Percentiles rank a stretch among this genome's conserved stretches.
phyloP scores from a whole-genome alignment of 2,113 vertebrate species.

The Dicerorhinus sumatrensis region DNA sequence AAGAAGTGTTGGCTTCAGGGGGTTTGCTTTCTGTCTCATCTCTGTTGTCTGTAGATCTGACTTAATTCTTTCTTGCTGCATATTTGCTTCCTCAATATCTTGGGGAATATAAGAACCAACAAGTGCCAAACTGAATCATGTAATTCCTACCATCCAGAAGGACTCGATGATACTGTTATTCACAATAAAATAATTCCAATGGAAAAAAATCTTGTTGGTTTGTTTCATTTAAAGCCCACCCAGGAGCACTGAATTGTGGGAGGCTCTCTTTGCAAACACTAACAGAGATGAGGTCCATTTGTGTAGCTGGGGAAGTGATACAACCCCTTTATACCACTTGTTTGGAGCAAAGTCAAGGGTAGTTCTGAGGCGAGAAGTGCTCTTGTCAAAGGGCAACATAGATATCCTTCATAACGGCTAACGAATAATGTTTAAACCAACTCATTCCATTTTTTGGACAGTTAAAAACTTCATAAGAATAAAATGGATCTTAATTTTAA shows the following conservation, averaged over 20 bases:
- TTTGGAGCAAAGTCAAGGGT: background rate
- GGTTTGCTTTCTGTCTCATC: background rate
- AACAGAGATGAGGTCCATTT: background rate
- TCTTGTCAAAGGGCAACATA: background rate
- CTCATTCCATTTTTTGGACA: background rate
- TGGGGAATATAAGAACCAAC: background rate
- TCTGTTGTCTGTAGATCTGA: background rate
- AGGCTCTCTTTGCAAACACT: background rate
- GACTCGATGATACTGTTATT: background rate
- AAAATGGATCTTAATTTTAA: background rate
- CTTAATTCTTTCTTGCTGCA: background rate
- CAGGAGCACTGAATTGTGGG: background rate
- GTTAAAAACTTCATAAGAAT: background rate
- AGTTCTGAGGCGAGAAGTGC: background rate
- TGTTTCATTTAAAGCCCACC: background rate
- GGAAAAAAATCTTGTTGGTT: background rate
- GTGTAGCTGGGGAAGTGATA: background rate
- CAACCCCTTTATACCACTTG: accelerated
- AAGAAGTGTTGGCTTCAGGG: background rate
- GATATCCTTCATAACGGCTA: background rate
- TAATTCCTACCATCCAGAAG: background rate
- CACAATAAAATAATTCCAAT: background rate
- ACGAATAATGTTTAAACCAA: background rate
- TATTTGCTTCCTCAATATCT: background rate
- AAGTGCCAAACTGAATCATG: background rate